Base-by-base conservation (phyloP, 2,113 vertebrate genomes). In the Cromileptes altivelis region DNA sequence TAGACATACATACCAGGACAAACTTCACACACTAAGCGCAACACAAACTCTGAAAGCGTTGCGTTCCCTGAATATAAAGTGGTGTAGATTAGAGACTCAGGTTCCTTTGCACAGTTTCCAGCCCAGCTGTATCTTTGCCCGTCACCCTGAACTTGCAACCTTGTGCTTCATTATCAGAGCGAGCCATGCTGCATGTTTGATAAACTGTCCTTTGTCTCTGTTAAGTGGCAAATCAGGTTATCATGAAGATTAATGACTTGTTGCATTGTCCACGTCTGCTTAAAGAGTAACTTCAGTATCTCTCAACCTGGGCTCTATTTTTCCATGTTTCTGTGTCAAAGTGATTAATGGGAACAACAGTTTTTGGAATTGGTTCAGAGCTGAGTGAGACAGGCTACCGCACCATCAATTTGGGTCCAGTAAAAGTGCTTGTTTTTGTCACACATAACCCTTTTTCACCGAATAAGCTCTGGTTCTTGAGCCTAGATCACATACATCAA, bases 101-200 rank as follows among this genome's bases (percentile, higher is more conserved):
- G 49, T 78, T 84, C 45, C 75, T 78, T 63, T 15, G 12, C 53
- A 49, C 76, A 74, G 90, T 91, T 94, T 92, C 83, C 90, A 93
- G 89, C 84, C 85, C 77, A 21, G 33, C 12, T 70, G 65, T 55
- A 68, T 89, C 82, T 87, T 88, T 80, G 49, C 33, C 33, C 40
- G 56, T 74, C 42, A 63, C 21, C 19, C 40, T 78, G 37, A 73
- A 80, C 47, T 47, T 69, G 67, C 47, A 68, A 73, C 63, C 56
- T 58, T 56, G 42, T 21, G 74, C 86, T 55, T 60, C 23, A 33
- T 62, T n/a, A 70, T 53, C 42, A 58, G 62, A 64, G 47, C 4
- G 0, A 69, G 62, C 30, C 14, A 25, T 9, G 62, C 89, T 91
- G 85, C 83, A 89, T 85, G 87, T 75, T 78, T 69, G 30, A 61